Evolutionary conservation across 2,113 vertebrate species (phyloP), one percentile per base, ranked within the genome.

Genomic region (Crypturellus undulatus): DNA sequence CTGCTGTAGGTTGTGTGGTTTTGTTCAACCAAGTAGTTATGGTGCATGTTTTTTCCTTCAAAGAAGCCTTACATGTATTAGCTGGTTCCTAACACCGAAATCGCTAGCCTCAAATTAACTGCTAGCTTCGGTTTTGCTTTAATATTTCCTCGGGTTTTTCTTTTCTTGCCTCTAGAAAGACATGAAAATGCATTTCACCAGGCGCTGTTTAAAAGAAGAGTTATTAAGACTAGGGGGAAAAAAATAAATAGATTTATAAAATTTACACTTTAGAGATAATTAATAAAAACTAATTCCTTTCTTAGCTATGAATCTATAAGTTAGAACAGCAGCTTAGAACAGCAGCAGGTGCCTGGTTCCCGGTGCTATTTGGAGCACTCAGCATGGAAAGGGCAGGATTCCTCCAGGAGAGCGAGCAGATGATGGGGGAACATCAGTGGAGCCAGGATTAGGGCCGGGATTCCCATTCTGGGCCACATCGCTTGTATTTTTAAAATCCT

Each of bases 21-120:
- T 93, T 98, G 97, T 98, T 97, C 86, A 96, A 97, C 97, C 96
- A 1, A 98, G 98, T 98, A 95, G 93, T 98, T 98, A 98, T 89
- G 96, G 97, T 99, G 99, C 99, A 99, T 99, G 99, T 98, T 95
- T 97, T 97, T 98, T 43, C 98, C 97, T 97, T 98, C 96, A 97
- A 90, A 75, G 95, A 96, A 98, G 93, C 92, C 28, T 95, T 96
- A 92, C 70, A 76, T 86, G 79, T 94, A 87, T 97, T 90, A 45
- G 72, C 96, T 90, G 67, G 59, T 73, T 85, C 94, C 92, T 92
- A 92, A 94, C 92, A 96, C 92, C 96, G 59, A 96, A 94, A 94
- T 95, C 97, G 97, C 98, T 98, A 98, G 97, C 98, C 98, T 99
- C 99, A 98, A 99, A 94, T 95, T 97, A 98, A 98, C 98, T 98